Percentiles rank a stretch among this genome's conserved stretches.
Conservation (phyloP, 2,888 invertebrate genomes). For the Leucophenga montana region DNA sequence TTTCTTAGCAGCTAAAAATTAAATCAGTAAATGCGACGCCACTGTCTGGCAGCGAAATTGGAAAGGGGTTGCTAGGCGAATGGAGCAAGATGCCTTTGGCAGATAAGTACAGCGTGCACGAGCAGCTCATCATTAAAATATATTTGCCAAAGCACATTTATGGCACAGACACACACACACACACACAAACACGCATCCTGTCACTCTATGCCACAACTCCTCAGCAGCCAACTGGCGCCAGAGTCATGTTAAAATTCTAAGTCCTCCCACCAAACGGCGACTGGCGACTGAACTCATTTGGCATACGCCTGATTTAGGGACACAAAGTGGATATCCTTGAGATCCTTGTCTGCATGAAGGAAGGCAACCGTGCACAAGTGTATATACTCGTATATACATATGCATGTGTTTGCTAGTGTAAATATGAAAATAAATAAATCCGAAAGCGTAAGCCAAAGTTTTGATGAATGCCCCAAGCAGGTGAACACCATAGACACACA, state of each 20-base stretch:
- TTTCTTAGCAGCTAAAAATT: constrained; percentile 64
- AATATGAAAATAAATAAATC: constrained; percentile 69
- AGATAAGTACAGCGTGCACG: constrained; percentile 11
- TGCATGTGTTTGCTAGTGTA: constrained; percentile 50
- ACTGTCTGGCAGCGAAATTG: neutral
- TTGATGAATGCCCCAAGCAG: constrained; percentile 67
- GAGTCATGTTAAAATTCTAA: neutral
- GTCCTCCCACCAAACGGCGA: neutral
- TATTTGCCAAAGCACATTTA: constrained; percentile 40
- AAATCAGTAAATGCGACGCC: constrained; percentile 43
- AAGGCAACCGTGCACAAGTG: constrained; percentile 7
- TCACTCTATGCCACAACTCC: constrained; percentile 36
- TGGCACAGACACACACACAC: neutral
- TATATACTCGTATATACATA: constrained; percentile 21
- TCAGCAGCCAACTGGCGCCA: constrained; percentile 23
- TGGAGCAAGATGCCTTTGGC: constrained; percentile 5
- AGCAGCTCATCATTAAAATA: constrained; percentile 59
- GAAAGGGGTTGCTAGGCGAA: neutral
- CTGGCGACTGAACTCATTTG: constrained; percentile 4
- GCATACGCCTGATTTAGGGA: constrained; percentile 20
- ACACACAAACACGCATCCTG: constrained; percentile 37
- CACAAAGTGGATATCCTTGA: constrained; percentile 66
- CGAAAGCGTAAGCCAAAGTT: constrained; percentile 64
- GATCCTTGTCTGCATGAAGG: constrained; percentile 56
- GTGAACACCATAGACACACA: constrained; percentile 51